These are phyloP conservation scores for Mnemiopsis leidyi DNA, from an alignment of 37 sponge, comb jelly and placozoan species.

Conservation along the genomic window DNA sequence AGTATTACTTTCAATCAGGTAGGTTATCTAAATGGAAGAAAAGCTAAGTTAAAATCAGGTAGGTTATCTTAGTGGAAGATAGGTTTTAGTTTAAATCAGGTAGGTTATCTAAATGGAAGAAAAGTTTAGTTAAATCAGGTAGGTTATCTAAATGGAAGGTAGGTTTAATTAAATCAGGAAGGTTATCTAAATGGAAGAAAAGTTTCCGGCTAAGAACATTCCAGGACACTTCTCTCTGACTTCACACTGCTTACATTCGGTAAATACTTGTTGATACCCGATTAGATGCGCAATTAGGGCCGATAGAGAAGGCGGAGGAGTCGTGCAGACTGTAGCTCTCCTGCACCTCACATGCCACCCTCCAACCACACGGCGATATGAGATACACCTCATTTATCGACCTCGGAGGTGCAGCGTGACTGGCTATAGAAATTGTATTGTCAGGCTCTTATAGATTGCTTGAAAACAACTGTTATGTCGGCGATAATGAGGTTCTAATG, in stretches of 20 bases:
- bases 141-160: too few relatives aligned
- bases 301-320: not conserved
- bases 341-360: too few relatives aligned
- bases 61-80: too few relatives aligned
- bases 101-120: too few relatives aligned
- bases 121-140: too few relatives aligned
- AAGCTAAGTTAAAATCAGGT: too few relatives aligned
- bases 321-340: not conserved
- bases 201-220: too few relatives aligned
- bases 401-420: not conserved
- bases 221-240: not conserved
- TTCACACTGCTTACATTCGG: not conserved
- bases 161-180: too few relatives aligned
- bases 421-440: not conserved
- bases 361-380: not conserved
- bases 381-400: not conserved
- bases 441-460: not conserved
- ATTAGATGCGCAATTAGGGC: not conserved
- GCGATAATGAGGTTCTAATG: not conserved
- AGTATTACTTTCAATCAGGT: too few relatives aligned
- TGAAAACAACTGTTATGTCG: not conserved
- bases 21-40: too few relatives aligned
- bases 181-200: too few relatives aligned
- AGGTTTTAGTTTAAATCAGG: too few relatives aligned
- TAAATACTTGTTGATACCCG: not conserved